phyloP scores from a whole-genome alignment of 2,888 invertebrate genomes.

The Tenthredo amoena region DNA sequence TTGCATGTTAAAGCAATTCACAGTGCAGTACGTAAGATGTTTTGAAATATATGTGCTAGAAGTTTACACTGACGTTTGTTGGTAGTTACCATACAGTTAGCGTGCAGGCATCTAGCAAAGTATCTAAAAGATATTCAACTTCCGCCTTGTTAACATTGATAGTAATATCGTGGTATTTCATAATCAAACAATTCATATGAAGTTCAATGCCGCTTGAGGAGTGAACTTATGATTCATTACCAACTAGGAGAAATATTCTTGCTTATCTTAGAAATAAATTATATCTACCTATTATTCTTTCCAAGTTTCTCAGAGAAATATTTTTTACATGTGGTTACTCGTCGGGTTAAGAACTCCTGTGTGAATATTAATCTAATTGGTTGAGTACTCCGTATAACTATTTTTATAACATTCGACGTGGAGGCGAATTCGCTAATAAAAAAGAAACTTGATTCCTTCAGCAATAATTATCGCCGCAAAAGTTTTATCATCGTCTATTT shows the following conservation, averaged over 20 bases:
- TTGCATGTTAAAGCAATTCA: conserved; percentile 24
- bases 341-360: neutral
- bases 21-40: neutral
- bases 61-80: neutral
- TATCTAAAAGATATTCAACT: neutral
- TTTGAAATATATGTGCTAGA: neutral
- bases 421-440: neutral
- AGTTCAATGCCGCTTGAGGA: conserved; percentile 6
- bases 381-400: neutral
- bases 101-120: neutral
- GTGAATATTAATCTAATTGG: neutral
- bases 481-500: neutral
- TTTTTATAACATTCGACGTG: neutral
- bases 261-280: neutral
- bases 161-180: neutral
- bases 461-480: neutral
- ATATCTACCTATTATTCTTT: neutral
- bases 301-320: neutral
- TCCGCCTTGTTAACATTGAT: conserved; percentile 1
- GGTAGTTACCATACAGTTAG: neutral
- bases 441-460: neutral
- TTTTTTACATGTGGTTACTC: neutral
- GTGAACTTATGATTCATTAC: neutral
- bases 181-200: conserved; percentile 8
- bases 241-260: neutral